Percentiles rank a stretch among this genome's conserved stretches.
Conservation (phyloP, 2,888 invertebrate genomes). For the Ecdyonurus torrentis region DNA sequence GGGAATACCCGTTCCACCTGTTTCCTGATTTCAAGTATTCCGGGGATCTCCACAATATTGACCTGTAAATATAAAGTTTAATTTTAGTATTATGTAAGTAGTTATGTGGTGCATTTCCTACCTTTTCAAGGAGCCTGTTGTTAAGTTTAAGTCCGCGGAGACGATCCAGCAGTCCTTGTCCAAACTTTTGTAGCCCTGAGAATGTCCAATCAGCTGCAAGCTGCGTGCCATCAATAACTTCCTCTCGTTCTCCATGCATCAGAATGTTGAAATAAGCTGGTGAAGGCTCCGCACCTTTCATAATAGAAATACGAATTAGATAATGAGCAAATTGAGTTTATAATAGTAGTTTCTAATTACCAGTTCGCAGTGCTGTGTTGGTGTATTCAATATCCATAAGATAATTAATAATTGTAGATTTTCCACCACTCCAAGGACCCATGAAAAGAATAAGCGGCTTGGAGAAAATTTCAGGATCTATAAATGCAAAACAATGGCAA, state of each 20-base stretch:
- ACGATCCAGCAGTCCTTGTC: slow-evolving; percentile 80
- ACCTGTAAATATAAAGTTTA: slow-evolving; percentile 39
- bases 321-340: neutral
- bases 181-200: slow-evolving; percentile 86
- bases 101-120: slow-evolving; percentile 22
- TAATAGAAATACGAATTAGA: neutral
- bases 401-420: slow-evolving; percentile 87
- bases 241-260: slow-evolving; percentile 72
- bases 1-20: slow-evolving; percentile 86
- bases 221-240: slow-evolving; percentile 80
- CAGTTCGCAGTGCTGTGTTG: slow-evolving; percentile 67
- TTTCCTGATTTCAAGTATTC: slow-evolving; percentile 84
- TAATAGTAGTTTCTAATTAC: slow-evolving; percentile 29
- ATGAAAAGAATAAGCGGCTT: slow-evolving; percentile 84
- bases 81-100: neutral
- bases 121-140: slow-evolving; percentile 75
- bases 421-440: slow-evolving; percentile 95
- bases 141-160: slow-evolving; percentile 65
- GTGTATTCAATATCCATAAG: slow-evolving; percentile 74
- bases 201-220: slow-evolving; percentile 91
- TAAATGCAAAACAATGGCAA: slow-evolving; percentile 11
- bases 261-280: slow-evolving; percentile 85
- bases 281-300: slow-evolving; percentile 76
- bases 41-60: slow-evolving; percentile 91
- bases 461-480: slow-evolving; percentile 85